Evolutionary conservation across 2,797 vertebrate genomes (phyloP), one percentile per base, ranked within the genome.

Genomic region (Enteromius fasciolatus): DNA sequence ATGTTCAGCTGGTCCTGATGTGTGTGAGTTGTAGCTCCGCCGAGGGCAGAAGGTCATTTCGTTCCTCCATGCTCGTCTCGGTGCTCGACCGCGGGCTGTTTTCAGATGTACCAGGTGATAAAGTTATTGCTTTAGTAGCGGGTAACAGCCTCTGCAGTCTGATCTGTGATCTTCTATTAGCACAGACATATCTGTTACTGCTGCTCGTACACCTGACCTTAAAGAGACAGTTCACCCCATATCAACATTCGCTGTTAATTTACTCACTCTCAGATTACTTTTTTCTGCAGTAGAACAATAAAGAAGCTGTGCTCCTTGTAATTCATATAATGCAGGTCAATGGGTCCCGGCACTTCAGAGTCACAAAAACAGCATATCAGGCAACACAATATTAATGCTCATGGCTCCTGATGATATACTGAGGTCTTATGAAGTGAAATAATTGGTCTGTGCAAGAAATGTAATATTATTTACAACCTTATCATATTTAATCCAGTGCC

Each of bases 51-150:
- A 44, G 64, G 33, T 77, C 11, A 14, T 59, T 59, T 59, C 57
- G 23, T 59, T 59, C 11, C 23, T 12, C 5, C 1, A 10, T 11
- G 9, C 1, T 57, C 9, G 3, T 57, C 9, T 57, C n/a, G n/a
- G 7, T 57, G 57, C 11, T 0, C 1, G 5, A n/a, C 52, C 86
- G 77, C 28, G 41, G 69, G 83, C 80, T 87, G 78, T 84, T 87
- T 87, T 88, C 76, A 85, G 83, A 89, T 83, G 33, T 33, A 64
- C 1, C 41, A 75, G 73, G 83, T 86, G 86, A 86, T 80, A 82
- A 80, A 87, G 78, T 74, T 89, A 85, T 76, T 75, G 82, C 86
- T 84, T 84, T 68, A 4, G 75, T 85, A 86, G 84, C 89, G 90
- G 84, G 84, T 87, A 90, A 90, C 89, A 90, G 85, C 86, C 84